Evolutionary conservation across 2,888 invertebrate species (phyloP).

Genomic region (Melinaea marsaeus): DNA sequence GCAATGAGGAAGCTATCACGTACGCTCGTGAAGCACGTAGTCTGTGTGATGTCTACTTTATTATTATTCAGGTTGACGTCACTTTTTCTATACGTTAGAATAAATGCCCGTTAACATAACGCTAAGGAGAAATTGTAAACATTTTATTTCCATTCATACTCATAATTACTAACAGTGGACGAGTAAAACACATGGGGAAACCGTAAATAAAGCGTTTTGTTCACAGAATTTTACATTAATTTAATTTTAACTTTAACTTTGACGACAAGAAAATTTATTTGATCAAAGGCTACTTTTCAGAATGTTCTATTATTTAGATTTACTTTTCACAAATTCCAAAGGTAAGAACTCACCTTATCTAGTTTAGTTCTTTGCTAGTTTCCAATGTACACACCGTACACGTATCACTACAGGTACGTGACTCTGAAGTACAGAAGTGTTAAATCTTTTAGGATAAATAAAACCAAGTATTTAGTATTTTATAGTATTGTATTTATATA

Average conservation of each 20-base stretch:
- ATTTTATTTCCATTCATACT: too few relatives aligned
- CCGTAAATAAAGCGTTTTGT: too few relatives aligned
- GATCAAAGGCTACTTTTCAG: too few relatives aligned
- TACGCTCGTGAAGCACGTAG: slow-evolving; percentile 57
- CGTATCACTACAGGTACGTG: slow-evolving; percentile 20
- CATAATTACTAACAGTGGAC: too few relatives aligned
- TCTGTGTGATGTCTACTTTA: slow-evolving; percentile 64
- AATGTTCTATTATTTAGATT: too few relatives aligned
- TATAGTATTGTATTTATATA: background rate
- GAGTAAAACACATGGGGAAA: too few relatives aligned
- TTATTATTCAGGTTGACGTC: slow-evolving; percentile 35
- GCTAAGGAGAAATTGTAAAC: too few relatives aligned
- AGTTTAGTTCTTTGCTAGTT: slow-evolving; percentile 4
- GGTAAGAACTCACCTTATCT: slow-evolving; percentile 2
- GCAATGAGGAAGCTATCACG: slow-evolving; percentile 34
- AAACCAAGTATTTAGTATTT: slow-evolving; percentile 12
- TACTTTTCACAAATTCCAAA: background rate
- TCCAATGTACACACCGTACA: slow-evolving; percentile 19
- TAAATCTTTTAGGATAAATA: slow-evolving; percentile 16
- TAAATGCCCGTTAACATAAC: too few relatives aligned
- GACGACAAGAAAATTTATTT: too few relatives aligned
- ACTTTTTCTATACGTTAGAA: too few relatives aligned
- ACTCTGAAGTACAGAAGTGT: slow-evolving; percentile 18
- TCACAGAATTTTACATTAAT: too few relatives aligned
- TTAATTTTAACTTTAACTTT: too few relatives aligned